Percentiles rank a stretch among this genome's conserved stretches.
phyloP scores from a whole-genome alignment of 2,113 vertebrate genomes.

The Brienomyrus brachyistius region DNA sequence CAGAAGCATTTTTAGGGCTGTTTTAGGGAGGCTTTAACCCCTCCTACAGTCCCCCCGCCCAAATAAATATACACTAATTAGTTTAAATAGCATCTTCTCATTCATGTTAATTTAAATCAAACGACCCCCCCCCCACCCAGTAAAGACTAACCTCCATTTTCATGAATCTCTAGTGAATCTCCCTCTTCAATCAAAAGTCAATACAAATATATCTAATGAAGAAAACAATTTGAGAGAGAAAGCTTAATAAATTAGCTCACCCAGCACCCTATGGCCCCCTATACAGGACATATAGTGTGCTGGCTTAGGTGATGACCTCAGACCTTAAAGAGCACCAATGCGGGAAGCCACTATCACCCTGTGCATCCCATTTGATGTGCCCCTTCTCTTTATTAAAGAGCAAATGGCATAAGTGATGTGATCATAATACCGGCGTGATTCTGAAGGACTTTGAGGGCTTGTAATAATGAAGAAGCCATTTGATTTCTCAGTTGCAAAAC shows the following conservation, averaged over 20 bases:
- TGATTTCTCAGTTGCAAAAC: conserved; percentile 4
- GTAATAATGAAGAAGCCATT: conserved; percentile 9
- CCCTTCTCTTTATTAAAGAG: neutral
- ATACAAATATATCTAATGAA: neutral
- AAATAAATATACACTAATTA: neutral
- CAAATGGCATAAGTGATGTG: neutral
- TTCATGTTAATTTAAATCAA: neutral
- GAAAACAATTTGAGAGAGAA: neutral
- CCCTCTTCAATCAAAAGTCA: neutral
- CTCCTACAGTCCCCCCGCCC: neutral
- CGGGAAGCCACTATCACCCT: neutral
- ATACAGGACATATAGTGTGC: neutral
- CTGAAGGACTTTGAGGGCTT: neutral
- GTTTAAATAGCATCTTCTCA: neutral
- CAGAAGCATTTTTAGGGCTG: neutral
- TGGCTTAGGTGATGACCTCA: neutral
- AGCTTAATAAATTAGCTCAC: neutral
- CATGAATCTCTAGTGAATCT: neutral
- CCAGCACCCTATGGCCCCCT: neutral
- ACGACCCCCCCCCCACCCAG: no score
- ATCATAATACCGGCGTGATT: neutral
- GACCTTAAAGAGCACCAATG: neutral
- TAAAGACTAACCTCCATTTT: neutral
- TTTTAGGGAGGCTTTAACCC: neutral
- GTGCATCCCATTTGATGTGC: no score